Conservation (phyloP, 2,797 vertebrate species). For the Ctenopoma multispine region DNA sequence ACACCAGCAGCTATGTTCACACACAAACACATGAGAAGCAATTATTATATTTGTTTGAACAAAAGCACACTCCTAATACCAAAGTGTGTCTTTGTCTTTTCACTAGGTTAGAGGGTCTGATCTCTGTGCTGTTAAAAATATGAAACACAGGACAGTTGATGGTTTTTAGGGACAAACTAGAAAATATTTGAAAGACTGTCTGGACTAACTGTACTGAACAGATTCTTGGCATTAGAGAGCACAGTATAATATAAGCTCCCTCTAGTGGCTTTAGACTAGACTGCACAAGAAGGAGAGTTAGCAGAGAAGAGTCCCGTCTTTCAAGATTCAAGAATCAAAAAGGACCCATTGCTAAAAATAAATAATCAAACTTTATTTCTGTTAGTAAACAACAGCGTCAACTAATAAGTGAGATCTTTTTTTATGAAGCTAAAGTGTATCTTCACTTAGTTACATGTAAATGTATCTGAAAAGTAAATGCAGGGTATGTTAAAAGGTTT, state of each 20-base stretch:
- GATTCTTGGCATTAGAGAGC: constrained; percentile 19
- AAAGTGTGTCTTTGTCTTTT: constrained; percentile 22
- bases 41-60: constrained; percentile 49
- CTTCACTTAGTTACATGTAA: constrained; percentile 9
- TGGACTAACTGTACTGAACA: constrained; percentile 26
- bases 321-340: no score
- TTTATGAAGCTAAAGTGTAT: constrained; percentile 6
- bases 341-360: neutral
- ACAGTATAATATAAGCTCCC: constrained; percentile 81
- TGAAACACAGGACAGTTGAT: constrained; percentile 20
- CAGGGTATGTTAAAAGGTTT: constrained; percentile 16
- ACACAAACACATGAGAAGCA: constrained; percentile 32
- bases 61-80: constrained; percentile 7
- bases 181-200: constrained; percentile 34
- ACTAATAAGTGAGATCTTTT: neutral
- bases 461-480: constrained; percentile 18
- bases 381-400: constrained; percentile 1
- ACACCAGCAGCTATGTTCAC: constrained; percentile 42
- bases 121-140: constrained; percentile 16
- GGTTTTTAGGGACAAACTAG: constrained; percentile 27
- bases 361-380: constrained; percentile 16
- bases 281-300: constrained; percentile 24
- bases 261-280: constrained; percentile 82
- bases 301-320: neutral
- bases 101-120: constrained; percentile 9